Conservation (phyloP, 2,888 invertebrate genomes). For the Elegia similella region DNA sequence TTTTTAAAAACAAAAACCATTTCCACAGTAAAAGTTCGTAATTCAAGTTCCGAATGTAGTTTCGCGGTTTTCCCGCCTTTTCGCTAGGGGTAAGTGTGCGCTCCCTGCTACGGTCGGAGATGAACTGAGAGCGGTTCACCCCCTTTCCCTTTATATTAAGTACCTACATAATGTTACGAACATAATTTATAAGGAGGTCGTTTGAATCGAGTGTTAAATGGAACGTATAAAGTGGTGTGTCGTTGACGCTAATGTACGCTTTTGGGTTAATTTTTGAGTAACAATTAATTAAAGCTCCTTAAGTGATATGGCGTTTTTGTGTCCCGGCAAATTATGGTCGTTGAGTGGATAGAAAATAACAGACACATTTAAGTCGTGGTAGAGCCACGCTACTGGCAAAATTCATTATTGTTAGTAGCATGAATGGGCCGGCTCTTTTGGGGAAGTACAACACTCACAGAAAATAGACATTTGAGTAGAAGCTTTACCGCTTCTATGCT, state of each 20-base stretch:
- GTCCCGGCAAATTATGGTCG: background rate
- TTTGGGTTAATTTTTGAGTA: constrained; percentile 1
- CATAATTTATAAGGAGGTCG: constrained; percentile 26
- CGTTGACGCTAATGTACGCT: constrained; percentile 22
- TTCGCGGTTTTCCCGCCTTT: constrained; percentile 38
- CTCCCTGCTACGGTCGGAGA: constrained; percentile 24
- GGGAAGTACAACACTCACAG: too few relatives aligned
- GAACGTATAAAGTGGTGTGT: constrained; percentile 21
- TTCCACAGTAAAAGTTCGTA: background rate
- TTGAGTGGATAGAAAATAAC: too few relatives aligned
- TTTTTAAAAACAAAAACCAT: constrained; percentile 8
- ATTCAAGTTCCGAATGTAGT: constrained; percentile 29
- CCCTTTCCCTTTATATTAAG: constrained; percentile 11
- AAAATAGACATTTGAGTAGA: too few relatives aligned
- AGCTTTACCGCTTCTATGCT: too few relatives aligned
- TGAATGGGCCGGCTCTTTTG: too few relatives aligned
- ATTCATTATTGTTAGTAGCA: too few relatives aligned
- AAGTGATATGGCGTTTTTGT: background rate
- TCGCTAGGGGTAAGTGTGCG: constrained; percentile 31
- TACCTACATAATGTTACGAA: constrained; percentile 22
- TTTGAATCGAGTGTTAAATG: constrained; percentile 29
- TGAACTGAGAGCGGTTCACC: constrained; percentile 32
- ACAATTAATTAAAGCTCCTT: background rate
- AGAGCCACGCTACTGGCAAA: too few relatives aligned
- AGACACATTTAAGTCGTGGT: too few relatives aligned